Evolutionary conservation across 2,888 invertebrate genomes (phyloP).

Genomic region (Eristalinus sepulchralis): DNA sequence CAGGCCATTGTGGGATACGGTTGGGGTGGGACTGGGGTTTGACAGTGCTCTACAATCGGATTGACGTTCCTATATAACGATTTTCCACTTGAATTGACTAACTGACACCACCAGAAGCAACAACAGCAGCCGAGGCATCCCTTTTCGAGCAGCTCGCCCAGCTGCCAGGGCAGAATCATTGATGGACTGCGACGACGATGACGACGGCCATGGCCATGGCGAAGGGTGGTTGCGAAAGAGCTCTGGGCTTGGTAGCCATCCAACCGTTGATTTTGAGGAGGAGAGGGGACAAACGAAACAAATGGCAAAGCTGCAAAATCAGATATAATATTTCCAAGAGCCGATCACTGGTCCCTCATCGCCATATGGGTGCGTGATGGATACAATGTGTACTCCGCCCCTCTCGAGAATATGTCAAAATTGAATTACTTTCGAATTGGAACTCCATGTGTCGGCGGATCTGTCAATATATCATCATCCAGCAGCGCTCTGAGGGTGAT

Average conservation of each 20-base stretch:
- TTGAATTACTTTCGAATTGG: slow-evolving; percentile 69
- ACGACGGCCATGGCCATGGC: background rate
- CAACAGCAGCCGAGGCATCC: slow-evolving; percentile 13
- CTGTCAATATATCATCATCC: slow-evolving; percentile 65
- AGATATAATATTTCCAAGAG: slow-evolving; percentile 60
- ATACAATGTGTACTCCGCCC: slow-evolving; percentile 56
- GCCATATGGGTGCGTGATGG: slow-evolving; percentile 58
- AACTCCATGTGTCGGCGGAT: slow-evolving; percentile 55
- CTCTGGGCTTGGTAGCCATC: background rate
- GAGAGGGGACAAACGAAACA: slow-evolving; percentile 34
- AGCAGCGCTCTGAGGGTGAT: slow-evolving; percentile 2
- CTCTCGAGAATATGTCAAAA: slow-evolving; percentile 61
- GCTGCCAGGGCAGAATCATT: slow-evolving; percentile 19
- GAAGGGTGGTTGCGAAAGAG: background rate
- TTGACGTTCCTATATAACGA: slow-evolving; percentile 66
- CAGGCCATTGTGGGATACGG: background rate
- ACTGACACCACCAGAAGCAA: slow-evolving; percentile 69
- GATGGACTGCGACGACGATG: slow-evolving; percentile 32
- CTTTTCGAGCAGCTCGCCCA: slow-evolving; percentile 12
- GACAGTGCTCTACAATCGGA: slow-evolving; percentile 34
- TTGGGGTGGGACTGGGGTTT: background rate
- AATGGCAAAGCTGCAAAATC: slow-evolving; percentile 63
- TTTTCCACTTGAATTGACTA: slow-evolving; percentile 71
- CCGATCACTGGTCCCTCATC: slow-evolving; percentile 40
- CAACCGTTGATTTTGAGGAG: background rate